phyloP scores from a whole-genome alignment of 2,113 vertebrate species.

The Coracopsis vasa region DNA sequence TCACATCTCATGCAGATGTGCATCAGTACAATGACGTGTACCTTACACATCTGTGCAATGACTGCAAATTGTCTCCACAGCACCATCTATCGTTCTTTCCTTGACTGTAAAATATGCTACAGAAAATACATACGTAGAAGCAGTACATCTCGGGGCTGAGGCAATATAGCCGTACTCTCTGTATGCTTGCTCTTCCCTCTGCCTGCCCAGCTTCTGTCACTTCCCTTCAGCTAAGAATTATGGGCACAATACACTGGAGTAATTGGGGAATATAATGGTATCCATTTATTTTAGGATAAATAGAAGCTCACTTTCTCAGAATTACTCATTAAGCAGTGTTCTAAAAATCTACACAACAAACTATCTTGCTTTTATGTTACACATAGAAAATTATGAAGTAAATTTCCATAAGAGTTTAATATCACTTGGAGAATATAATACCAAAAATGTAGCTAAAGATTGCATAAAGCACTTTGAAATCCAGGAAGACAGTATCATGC shows the following conservation, averaged over 20 bases:
- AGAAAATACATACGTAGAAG: neutral
- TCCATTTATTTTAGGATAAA: neutral
- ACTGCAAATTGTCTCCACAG: conserved; percentile 45
- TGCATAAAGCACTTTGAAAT: neutral
- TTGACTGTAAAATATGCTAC: neutral
- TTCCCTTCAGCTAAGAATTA: neutral
- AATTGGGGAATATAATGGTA: neutral
- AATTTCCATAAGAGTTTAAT: neutral
- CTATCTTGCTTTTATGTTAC: neutral
- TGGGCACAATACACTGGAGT: neutral
- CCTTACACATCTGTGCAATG: neutral
- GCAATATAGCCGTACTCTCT: fast-evolving
- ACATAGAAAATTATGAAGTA: neutral
- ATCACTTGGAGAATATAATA: neutral
- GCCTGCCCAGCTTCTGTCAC: neutral
- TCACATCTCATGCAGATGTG: fast-evolving
- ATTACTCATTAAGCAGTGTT: neutral
- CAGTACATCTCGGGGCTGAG: neutral
- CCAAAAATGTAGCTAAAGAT: neutral
- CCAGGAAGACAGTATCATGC: neutral
- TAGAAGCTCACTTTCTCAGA: neutral
- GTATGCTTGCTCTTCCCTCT: neutral
- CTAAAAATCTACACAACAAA: neutral
- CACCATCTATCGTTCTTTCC: conserved; percentile 17
- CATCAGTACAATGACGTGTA: fast-evolving